phyloP scores from a whole-genome alignment of 2,888 invertebrate genomes.

The Stegana nigrithorax region DNA sequence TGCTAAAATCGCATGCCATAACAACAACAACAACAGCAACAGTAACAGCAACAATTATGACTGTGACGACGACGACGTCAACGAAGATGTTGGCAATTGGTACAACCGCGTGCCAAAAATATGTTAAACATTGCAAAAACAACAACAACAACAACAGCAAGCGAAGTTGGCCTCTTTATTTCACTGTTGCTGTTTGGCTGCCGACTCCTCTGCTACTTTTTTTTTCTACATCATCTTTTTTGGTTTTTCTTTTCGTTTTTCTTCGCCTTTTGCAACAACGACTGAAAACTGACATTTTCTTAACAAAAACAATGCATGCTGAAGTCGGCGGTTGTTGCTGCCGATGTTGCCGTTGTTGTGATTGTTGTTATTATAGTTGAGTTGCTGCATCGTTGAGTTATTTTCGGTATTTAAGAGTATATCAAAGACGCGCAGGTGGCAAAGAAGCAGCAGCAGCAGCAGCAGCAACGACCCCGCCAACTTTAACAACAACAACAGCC shows the following conservation, averaged over 20 bases:
- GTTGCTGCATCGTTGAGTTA: neutral
- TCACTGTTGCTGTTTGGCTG: slow-evolving; percentile 3
- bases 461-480: no score
- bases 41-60: no score
- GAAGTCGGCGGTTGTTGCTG: neutral
- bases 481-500: no score
- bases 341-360: neutral
- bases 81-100: neutral
- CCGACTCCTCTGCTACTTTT: neutral
- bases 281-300: slow-evolving; percentile 15
- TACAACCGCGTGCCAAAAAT: slow-evolving; percentile 9
- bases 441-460: no score
- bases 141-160: neutral
- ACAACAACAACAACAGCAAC: neutral
- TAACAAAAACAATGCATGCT: neutral
- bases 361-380: neutral
- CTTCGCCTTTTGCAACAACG: neutral
- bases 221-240: neutral
- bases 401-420: slow-evolving; percentile 6
- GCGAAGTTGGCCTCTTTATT: neutral
- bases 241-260: neutral
- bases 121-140: no score
- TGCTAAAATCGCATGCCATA: neutral
- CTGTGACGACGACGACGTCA: no score
- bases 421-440: no score